Base-by-base conservation (phyloP, 1,140 invertebrate genomes). In the Trinorchestia longiramus region DNA sequence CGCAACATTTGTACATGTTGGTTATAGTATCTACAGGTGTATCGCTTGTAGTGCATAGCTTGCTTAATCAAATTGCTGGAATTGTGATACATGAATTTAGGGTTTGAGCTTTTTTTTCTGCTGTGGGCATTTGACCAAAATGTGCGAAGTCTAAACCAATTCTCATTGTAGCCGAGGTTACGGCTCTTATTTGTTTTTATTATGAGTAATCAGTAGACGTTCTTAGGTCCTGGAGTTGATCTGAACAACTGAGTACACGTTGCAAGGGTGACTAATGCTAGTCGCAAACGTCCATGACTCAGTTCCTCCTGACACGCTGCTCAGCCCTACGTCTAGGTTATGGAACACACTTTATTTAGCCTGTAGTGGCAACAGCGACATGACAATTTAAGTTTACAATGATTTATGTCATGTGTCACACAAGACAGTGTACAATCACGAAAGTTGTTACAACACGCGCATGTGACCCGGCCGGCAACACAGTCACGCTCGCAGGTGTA, bases 401-500 rank as follows among this genome's bases (percentile, higher is more conserved):
- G 36, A 36, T 36, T 77, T 77, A 77, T 77, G 3, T 36, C 11
- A 15, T 36, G 28, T 3, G 28, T 3, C 1, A 11, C 1, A 77
- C 15, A 23, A 36, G 62, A 77, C 15, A 28, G 28, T 77, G 62
- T 28, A 36, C 11, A 36, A 23, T 23, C 62, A 28, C 15, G 28
- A 11, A 3, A 77, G 15, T 77, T 3, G 62, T 23, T 3, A 77
- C 62, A 77, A 36, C 62, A 77, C 62, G 62, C 1, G 62, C 11
- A 3, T 28, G 62, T 77, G 62, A 77, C 62, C 62, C 62, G 62
- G 28, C 62, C 62, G 62, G 62, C 62, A 42, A 42, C 43, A 11
- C 41, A 90, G 88, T 42, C 88, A 90, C 88, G 88, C 41, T 36
- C 43, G 88, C 88, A 90, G 41, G 88, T 90, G 88, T 90, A 42